Conservation (phyloP, 2,113 vertebrate genomes). For the Microcebus ravelobensis region DNA sequence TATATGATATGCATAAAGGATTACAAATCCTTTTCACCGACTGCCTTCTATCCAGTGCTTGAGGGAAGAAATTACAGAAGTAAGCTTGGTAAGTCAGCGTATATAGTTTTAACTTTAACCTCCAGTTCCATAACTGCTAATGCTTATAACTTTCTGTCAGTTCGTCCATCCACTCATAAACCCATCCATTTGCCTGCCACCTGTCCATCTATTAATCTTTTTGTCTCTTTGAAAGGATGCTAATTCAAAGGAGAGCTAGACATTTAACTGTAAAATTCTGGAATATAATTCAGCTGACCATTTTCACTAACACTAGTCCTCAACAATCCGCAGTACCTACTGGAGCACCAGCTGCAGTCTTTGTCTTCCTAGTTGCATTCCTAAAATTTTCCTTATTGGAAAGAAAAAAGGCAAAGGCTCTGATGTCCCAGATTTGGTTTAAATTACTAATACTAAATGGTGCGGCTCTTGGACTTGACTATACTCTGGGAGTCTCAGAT, state of each 20-base stretch:
- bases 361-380: not conserved
- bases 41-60: not conserved
- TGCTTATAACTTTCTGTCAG: not conserved
- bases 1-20: accelerated
- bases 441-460: not conserved
- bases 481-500: not conserved
- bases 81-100: conserved; percentile 35
- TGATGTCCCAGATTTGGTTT: not conserved
- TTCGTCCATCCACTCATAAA: not conserved
- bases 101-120: not conserved
- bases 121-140: not conserved
- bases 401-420: not conserved
- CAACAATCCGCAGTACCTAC: not conserved
- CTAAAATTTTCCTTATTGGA: not conserved
- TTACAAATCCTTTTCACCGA: conserved; percentile 27
- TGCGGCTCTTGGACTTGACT: not conserved
- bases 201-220: not conserved
- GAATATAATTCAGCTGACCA: not conserved
- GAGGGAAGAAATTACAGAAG: not conserved
- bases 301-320: not conserved
- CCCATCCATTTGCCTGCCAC: not conserved
- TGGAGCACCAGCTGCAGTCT: not conserved
- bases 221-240: not conserved
- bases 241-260: not conserved
- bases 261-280: not conserved